A percentile compares a stretch with the other conserved stretches of the same genome.
Evolutionary conservation across 2,888 invertebrate genomes (phyloP).

Genomic region (Drosophila mimica): DNA sequence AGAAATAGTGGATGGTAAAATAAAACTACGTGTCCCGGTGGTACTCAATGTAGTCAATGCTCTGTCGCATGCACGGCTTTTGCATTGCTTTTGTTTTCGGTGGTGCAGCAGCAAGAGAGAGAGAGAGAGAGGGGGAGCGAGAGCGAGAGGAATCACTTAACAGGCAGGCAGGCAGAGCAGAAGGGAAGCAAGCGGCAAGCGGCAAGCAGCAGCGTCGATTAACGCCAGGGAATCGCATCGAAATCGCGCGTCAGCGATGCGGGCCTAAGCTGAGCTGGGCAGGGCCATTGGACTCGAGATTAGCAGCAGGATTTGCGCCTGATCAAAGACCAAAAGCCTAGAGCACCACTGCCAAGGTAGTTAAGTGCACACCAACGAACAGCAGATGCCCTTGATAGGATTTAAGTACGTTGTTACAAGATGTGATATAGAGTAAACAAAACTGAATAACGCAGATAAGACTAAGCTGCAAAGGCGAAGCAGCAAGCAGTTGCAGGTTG

Average conservation of each 20-base stretch:
- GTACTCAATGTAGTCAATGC: slow-evolving; percentile 45
- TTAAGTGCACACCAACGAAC: not conserved
- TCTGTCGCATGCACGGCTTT: slow-evolving; percentile 55
- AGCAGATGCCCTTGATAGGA: not conserved
- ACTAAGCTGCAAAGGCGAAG: not conserved
- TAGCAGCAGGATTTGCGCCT: slow-evolving; percentile 73
- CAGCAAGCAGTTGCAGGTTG: not conserved
- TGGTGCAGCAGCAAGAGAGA: slow-evolving; percentile 31
- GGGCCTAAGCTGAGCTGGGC: slow-evolving; percentile 48
- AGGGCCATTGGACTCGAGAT: slow-evolving; percentile 72
- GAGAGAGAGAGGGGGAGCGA: slow-evolving; percentile 1
- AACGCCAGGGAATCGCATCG: slow-evolving; percentile 60
- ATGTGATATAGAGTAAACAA: not conserved
- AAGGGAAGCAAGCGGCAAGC: not conserved
- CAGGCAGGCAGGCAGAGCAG: not conserved
- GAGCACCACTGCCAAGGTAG: slow-evolving; percentile 30
- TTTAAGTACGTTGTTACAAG: no score
- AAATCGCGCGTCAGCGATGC: slow-evolving; percentile 55
- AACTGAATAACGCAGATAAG: not conserved
- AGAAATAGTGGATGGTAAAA: slow-evolving; percentile 72
- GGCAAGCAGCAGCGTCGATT: slow-evolving; percentile 40
- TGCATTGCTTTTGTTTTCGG: slow-evolving; percentile 55
- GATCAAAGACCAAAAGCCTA: slow-evolving; percentile 66
- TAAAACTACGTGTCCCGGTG: slow-evolving; percentile 60
- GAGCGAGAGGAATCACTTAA: slow-evolving; percentile 8